Base-by-base conservation (phyloP, 2,888 invertebrate species). In the Nomada ferruginata region DNA sequence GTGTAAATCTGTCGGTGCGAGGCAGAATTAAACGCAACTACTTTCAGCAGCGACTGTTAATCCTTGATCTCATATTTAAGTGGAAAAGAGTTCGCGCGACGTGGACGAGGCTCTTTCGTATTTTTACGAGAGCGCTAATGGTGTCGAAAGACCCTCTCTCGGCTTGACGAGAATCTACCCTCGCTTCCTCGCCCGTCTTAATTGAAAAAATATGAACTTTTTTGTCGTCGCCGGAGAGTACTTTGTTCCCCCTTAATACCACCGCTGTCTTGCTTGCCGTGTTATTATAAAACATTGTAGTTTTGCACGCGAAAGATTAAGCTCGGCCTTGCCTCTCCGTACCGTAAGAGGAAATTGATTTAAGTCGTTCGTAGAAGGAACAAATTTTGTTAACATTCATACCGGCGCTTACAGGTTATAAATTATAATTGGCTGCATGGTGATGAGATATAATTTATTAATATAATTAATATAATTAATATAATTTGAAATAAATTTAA, bases 121-220 rank as follows among this genome's bases (percentile, higher is more conserved):
- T 89, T 89, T 91, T 92, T 91, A 91, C 89, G 90, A 87, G 86
- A 84, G 84, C 87, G 90, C 91, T 92, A 92, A 92, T 92, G 91
- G 90, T 88, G 87, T 87, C 87, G 88, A 89, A 91, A 88, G 86
- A 89, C 87, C 85, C 85, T 87, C 84, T 79, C 82, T 81, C 76
- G 81, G 76, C 82, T 83, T 83, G 82, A 84, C 79, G 85, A 86
- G 79, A 88, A 87, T 87, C 86, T 85, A 85, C 90, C 89, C 89
- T 87, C 85, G 84, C 83, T 83, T 66, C 86, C 84, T 82, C 83
- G 77, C 85, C 83, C 86, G 89, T 90, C 90, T 91, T 93, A 93
- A 93, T 93, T 93, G 92, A 93, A 93, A 93, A 93, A 93, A 93
- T 92, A 92, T 92, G 91, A 93, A 92, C 90, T 93, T 93, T 92